Base-by-base conservation (phyloP, 2,888 invertebrate genomes). In the Sarcophaga variegata region DNA sequence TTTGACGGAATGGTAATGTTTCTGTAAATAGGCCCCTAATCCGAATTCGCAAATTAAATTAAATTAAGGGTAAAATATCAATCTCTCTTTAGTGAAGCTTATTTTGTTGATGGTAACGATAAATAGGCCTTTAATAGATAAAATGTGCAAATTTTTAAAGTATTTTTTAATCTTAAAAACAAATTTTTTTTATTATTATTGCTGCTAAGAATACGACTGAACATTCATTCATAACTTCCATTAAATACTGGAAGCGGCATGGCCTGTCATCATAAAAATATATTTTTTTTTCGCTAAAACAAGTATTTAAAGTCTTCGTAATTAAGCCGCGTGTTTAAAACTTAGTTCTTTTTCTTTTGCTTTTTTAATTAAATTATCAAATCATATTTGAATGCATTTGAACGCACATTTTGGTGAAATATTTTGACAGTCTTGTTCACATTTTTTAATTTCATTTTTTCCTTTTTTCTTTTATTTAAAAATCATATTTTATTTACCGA, bases 381-480 rank as follows among this genome's bases (percentile, higher is more conserved):
- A 54, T 27, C 67, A 75, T 62, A 81, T 81, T 81, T 63, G 67
- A 17, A 74, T 74, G 74, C 47, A 74, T 74, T 69, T 69, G 47
- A 49, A 69, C 49, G 20, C 17, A 69, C 62, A 69, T 54, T 74
- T 6, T 81, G 60, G 67, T 67, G 37, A 81, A 81, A 81, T 81
- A 81, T 81, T 81, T 81, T 81, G 81, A 81, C 74, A 81, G 75
- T 54, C 75, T 17, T 69, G 62, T 67, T 67, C 8, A 37, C 37
- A 66, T 74, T 17, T 72, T 67, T 80, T 71, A 71, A 80, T 80
- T 64, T 69, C 12, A 22, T 59, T 74, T 66, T 25, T 37, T n/a
- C n/a, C n/a, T n/a, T n/a, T n/a, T 64, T 66, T 47, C 12, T 66
- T 37, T 37, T 37, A 8, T 37, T 37, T 37, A 10, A 59, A 11